Base-by-base conservation (phyloP, 2,888 invertebrate species). In the Polietes domitor region DNA sequence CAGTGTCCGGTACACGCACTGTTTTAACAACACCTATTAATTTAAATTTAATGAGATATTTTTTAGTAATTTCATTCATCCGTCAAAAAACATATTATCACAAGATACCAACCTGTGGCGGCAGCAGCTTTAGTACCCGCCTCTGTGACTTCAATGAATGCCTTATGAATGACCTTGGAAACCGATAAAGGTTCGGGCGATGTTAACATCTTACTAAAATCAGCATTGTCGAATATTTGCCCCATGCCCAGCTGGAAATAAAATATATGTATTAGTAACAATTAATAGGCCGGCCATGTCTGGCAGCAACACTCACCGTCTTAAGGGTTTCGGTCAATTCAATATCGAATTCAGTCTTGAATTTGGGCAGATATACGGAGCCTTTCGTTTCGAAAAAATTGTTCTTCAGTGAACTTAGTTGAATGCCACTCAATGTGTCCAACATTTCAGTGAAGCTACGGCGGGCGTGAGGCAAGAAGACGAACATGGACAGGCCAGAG, bases 81-180 rank as follows among this genome's bases (percentile, higher is more conserved):
- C 9, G 9, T 6, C 4, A 32, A 32, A 32, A 32, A 32, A n/a
- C n/a, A n/a, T n/a, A n/a, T n/a, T n/a, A n/a, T 32, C 50, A 53
- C 12, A 9, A 9, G 50, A 17, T 17, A n/a, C 26, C 1, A 81
- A 87, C 87, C 82, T 47, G 86, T 86, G 19, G 86, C 96, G 0
- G 97, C 97, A n/a, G 97, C 96, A 0, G 97, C 97, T 90, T 97
- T 97, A 1, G 96, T 96, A 0, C 98, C 97, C 90, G 96, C 95
- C 90, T 98, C 97, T 90, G 97, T 96, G 0, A 97, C 96, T 89
- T 97, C 96, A 87, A 98, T 96, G 89, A 96, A 96, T 0, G 97
- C 96, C 90, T 97, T 97, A 90, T 98, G 97, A 1, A 97, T 91
- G 0, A 96, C 96, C 87, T 95, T 94, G 41, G 95, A 95, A 0